Conservation (phyloP, 2,797 vertebrate genomes). For the Tragopan temminckii region DNA sequence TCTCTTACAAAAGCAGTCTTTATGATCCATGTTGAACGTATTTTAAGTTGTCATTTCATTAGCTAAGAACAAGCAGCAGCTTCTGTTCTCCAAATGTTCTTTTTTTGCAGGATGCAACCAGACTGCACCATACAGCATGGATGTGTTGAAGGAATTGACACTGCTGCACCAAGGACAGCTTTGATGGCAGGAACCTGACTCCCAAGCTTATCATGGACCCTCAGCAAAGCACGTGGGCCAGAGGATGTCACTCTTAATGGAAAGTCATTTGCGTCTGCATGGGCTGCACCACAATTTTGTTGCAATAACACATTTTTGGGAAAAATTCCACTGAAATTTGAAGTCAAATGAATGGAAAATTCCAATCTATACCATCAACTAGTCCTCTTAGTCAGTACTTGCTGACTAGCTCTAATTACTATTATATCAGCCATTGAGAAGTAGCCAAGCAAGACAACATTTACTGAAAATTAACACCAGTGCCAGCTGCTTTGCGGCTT, state of each 20-base stretch:
- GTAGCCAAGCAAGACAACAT: not conserved
- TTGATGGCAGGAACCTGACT: rapidly evolving
- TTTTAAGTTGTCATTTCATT: not conserved
- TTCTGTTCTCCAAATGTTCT: rapidly evolving
- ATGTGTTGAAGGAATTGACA: not conserved
- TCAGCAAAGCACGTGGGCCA: not conserved
- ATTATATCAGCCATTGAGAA: not conserved
- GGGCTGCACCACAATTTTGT: not conserved
- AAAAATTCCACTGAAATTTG: not conserved
- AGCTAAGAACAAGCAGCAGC: not conserved
- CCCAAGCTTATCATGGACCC: not conserved
- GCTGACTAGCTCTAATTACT: not conserved
- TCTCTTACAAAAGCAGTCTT: not conserved
- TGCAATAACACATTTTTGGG: not conserved
- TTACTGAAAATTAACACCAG: slow-evolving; percentile 20
- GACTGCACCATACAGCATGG: not conserved
- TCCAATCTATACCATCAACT: not conserved
- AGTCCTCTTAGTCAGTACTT: not conserved
- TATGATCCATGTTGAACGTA: not conserved
- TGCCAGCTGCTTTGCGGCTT: slow-evolving; percentile 24
- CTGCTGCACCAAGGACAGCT: rapidly evolving
- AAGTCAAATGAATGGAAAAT: slow-evolving; percentile 7
- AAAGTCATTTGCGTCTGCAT: not conserved
- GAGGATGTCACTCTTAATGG: not conserved
- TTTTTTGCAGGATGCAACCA: not conserved